phyloP scores from a whole-genome alignment of 92 coral and sea anemone species.

The Zoanthus gigantus region DNA sequence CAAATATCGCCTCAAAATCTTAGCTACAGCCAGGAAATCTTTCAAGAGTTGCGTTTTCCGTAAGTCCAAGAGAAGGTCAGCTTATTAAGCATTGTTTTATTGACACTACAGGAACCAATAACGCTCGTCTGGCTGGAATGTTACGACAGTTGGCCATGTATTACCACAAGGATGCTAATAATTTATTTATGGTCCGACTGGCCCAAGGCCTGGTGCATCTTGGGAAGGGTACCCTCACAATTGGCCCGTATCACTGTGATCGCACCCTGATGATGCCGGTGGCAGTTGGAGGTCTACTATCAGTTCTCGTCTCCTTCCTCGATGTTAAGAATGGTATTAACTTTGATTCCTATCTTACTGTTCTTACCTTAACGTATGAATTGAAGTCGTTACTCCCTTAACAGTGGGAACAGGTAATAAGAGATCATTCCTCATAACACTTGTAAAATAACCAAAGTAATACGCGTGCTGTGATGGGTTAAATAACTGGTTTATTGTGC shows the following conservation, averaged over 20 bases:
- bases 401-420: no score
- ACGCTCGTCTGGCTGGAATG: slow-evolving; percentile 98
- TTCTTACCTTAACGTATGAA: no score
- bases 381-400: no score
- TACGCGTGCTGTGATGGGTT: no score
- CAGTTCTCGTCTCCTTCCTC: slow-evolving; percentile 91
- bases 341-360: no score
- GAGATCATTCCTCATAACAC: no score
- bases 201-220: slow-evolving; percentile 99
- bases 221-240: slow-evolving; percentile 96
- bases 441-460: no score
- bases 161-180: slow-evolving; percentile 98
- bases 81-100: neutral
- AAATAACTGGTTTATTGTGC: no score
- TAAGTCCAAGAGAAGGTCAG: no score
- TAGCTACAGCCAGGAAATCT: no score
- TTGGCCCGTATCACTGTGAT: slow-evolving; percentile 98
- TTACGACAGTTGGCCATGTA: slow-evolving; percentile 97
- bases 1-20: no score
- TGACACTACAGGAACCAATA: slow-evolving; percentile 82
- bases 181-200: slow-evolving; percentile 97
- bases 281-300: slow-evolving; percentile 95
- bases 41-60: no score
- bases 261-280: slow-evolving; percentile 96
- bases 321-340: slow-evolving; percentile 92